Evolutionary conservation across 2,888 invertebrate species (phyloP).

Genomic region (Atethmia centrago): DNA sequence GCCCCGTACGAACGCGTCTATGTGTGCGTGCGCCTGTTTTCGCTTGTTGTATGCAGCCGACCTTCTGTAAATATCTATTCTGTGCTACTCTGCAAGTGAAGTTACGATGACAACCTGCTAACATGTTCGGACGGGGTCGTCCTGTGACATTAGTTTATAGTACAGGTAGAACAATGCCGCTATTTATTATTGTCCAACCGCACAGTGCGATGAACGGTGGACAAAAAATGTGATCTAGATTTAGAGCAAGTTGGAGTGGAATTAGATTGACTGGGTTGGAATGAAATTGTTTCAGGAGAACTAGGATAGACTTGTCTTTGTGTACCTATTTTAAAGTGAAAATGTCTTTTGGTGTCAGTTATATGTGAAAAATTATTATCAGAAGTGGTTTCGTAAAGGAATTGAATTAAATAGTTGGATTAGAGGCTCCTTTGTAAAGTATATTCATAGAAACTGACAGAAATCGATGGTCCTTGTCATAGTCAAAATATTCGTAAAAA

Average conservation of each 20-base stretch:
- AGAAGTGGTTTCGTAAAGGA: not conserved
- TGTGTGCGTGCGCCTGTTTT: not conserved
- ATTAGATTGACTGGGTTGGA: conserved; percentile 25
- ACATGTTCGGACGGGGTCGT: conserved; percentile 62
- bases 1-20: not conserved
- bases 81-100: conserved; percentile 34
- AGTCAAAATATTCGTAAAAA: not conserved
- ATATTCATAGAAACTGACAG: not conserved
- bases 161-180: conserved; percentile 65
- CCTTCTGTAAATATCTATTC: conserved; percentile 12
- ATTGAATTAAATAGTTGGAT: not conserved
- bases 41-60: not conserved
- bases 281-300: conserved; percentile 16
- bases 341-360: conserved; percentile 19
- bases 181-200: conserved; percentile 62
- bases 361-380: conserved; percentile 10
- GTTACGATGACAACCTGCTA: conserved; percentile 68
- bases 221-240: conserved; percentile 51
- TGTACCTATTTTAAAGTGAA: conserved; percentile 5
- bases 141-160: conserved; percentile 66
- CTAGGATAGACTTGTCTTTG: conserved; percentile 9
- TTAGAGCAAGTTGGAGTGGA: conserved; percentile 4
- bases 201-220: conserved; percentile 48
- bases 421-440: not conserved
- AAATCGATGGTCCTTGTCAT: not conserved